Evolutionary conservation across 1,140 invertebrate genomes (phyloP).

Genomic region (Aricia agestis): DNA sequence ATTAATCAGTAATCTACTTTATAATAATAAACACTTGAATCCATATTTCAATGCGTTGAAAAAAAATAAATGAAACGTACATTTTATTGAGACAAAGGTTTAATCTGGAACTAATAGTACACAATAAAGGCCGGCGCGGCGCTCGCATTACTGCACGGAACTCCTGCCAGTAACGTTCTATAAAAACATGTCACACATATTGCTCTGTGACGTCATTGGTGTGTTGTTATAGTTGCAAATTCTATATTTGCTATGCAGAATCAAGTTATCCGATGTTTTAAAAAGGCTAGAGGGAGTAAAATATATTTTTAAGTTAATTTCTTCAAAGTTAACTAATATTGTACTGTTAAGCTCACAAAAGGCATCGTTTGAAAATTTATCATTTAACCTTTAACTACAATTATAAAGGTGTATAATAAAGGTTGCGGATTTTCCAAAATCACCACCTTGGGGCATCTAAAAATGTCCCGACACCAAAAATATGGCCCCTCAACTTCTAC

Average conservation of each 20-base stretch:
- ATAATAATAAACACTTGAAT: background rate
- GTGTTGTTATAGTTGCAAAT: background rate
- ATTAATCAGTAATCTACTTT: background rate
- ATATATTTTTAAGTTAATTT: too few species aligned
- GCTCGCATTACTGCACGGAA: constrained; percentile 9
- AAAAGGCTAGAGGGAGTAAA: too few species aligned
- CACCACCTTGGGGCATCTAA: background rate
- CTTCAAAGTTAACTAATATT: too few species aligned
- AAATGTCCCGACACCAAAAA: background rate
- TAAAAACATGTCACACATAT: constrained; percentile 5
- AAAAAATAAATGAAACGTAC: background rate
- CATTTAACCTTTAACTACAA: too few species aligned
- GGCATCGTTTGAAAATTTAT: too few species aligned
- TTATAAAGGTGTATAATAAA: background rate
- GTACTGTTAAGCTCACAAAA: too few species aligned
- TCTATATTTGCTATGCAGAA: too few species aligned
- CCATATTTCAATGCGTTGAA: background rate
- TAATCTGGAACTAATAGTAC: constrained; percentile 14
- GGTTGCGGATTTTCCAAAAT: background rate
- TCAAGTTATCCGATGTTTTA: too few species aligned
- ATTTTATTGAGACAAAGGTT: constrained; percentile 8
- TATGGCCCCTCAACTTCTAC: background rate
- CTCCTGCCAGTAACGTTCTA: constrained; percentile 10
- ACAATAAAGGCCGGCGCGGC: constrained; percentile 7
- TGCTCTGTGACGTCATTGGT: background rate